phyloP scores from a whole-genome alignment of 92 coral and sea anemone genomes.

The Siderastrea radians region DNA sequence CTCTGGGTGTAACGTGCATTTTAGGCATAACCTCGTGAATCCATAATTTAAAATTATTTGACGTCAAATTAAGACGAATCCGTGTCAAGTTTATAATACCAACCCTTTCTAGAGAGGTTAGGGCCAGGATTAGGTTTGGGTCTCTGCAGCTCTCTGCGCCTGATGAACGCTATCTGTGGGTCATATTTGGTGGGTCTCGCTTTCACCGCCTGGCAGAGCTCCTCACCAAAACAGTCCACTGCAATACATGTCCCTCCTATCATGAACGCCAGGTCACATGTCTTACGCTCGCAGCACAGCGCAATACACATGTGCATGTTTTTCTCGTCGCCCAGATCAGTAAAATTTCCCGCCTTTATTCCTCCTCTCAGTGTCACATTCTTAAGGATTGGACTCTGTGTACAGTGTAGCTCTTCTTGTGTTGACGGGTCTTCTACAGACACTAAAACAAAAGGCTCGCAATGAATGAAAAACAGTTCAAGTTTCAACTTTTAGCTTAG shows the following conservation, averaged over 20 bases:
- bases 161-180: constrained; percentile 90
- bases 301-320: constrained; percentile 99
- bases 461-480: not conserved
- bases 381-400: constrained; percentile 93
- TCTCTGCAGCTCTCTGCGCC: constrained; percentile 85
- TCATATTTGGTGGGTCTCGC: constrained; percentile 90
- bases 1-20: too few relatives aligned
- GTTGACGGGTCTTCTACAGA: constrained; percentile 81
- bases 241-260: constrained; percentile 93
- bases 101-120: constrained; percentile 40
- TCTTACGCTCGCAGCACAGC: constrained; percentile 90
- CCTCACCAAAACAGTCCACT: constrained; percentile 94
- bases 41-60: not conserved
- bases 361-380: constrained; percentile 98
- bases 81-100: constrained; percentile 20
- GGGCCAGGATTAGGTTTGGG: constrained; percentile 25
- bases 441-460: constrained; percentile 28
- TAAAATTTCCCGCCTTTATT: constrained; percentile 93
- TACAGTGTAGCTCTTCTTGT: constrained; percentile 92
- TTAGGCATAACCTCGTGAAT: not conserved
- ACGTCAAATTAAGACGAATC: not conserved
- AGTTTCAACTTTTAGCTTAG: too few relatives aligned
- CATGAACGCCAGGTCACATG: constrained; percentile 98
- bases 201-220: constrained; percentile 90
- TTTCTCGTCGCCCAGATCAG: constrained; percentile 95